Conservation (phyloP, 2,797 vertebrate species). For the Macropodus opercularis region DNA sequence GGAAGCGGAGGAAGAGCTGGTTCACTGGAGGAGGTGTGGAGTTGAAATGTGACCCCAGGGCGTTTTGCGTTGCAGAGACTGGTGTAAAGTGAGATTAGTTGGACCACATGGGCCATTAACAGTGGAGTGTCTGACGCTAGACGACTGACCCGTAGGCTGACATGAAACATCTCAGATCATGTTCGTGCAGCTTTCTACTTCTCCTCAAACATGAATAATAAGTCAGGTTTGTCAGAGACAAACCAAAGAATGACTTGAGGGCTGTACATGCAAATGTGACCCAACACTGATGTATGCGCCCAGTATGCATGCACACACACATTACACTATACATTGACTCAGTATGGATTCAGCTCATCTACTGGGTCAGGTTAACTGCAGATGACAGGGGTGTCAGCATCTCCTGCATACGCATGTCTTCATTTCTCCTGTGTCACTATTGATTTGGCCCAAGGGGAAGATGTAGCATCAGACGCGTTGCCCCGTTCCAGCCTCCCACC, state of each 20-base stretch:
- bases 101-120: constrained; percentile 40
- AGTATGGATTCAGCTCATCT: constrained; percentile 5
- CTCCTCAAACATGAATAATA: constrained; percentile 23
- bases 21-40: constrained; percentile 36
- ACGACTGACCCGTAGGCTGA: constrained; percentile 26
- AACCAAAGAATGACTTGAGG: not conserved
- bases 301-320: not conserved
- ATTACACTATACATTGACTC: too few species aligned
- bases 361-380: constrained; percentile 34
- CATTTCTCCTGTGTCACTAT: constrained; percentile 49
- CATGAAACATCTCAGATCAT: not conserved
- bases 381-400: constrained; percentile 33
- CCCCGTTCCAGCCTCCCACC: not conserved
- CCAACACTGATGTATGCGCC: not conserved
- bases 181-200: not conserved
- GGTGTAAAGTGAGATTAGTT: constrained; percentile 57
- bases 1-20: not conserved
- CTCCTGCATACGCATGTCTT: constrained; percentile 30
- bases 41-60: constrained; percentile 52
- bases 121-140: constrained; percentile 20
- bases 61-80: constrained; percentile 45
- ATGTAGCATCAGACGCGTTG: constrained; percentile 34
- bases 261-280: not conserved
- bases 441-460: constrained; percentile 30
- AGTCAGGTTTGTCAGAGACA: not conserved